These are phyloP conservation scores for Neosilurus mollespiculum DNA, from an alignment of 2,797 vertebrate species.

Conservation along the genomic window DNA sequence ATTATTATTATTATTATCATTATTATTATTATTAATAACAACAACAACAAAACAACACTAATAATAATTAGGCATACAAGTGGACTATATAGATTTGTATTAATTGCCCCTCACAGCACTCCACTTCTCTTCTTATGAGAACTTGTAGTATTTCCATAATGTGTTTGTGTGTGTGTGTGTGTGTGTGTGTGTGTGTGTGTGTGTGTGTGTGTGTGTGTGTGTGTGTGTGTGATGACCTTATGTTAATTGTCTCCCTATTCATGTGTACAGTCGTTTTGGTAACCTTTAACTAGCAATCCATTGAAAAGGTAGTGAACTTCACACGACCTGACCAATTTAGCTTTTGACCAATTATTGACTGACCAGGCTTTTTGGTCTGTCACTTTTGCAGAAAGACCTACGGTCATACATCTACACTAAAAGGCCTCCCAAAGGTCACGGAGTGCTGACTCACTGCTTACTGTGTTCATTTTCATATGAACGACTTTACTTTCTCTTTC, in stretches of 20 bases:
- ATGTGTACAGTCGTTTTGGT: slow-evolving; percentile 27
- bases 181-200: too few species aligned
- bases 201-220: too few species aligned
- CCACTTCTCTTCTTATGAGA: too few species aligned
- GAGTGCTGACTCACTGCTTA: slow-evolving; percentile 5
- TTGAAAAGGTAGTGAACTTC: slow-evolving; percentile 54
- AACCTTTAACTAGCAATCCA: slow-evolving; percentile 67
- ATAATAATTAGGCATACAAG: too few species aligned
- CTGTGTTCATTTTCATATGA: slow-evolving; percentile 5
- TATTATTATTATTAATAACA: too few species aligned
- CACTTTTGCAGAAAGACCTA: slow-evolving; percentile 10
- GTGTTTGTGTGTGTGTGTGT: not conserved
- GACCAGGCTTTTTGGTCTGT: slow-evolving; percentile 3
- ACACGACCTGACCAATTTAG: slow-evolving; percentile 64
- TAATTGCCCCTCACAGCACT: too few species aligned
- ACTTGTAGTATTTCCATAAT: not conserved
- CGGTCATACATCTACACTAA: not conserved
- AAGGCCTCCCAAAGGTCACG: not conserved
- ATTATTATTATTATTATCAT: too few species aligned
- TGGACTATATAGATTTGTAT: too few species aligned
- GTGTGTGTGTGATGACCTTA: not conserved
- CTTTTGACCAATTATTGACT: slow-evolving; percentile 74
- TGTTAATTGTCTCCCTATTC: slow-evolving; percentile 5
- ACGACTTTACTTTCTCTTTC: slow-evolving; percentile 21
- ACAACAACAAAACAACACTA: too few species aligned